These are phyloP conservation scores for Protomyctophum bolini DNA, from an alignment of 2,113 vertebrate species.

Conservation along the genomic window DNA sequence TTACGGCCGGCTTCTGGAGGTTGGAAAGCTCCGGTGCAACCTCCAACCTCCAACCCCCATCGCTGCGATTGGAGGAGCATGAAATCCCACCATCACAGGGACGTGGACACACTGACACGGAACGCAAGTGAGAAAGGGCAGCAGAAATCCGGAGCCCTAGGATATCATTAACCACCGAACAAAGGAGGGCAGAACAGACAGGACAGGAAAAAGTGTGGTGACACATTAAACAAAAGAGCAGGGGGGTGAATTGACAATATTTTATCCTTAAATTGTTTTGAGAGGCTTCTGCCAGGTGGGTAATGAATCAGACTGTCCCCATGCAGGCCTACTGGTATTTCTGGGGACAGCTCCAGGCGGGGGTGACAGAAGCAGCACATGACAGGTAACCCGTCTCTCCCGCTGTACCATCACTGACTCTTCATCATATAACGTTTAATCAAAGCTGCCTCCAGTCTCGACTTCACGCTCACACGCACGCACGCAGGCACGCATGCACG, in stretches of 20 bases:
- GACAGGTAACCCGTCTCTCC: constrained; percentile 69
- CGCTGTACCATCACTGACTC: constrained; percentile 37
- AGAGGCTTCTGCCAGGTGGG: constrained; percentile 69
- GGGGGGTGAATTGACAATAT: constrained; percentile 63
- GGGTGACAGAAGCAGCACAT: constrained; percentile 26
- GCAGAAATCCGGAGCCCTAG: not conserved
- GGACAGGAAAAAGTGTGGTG: constrained; percentile 39
- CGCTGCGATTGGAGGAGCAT: no score
- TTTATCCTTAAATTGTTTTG: constrained; percentile 80
- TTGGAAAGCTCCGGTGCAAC: no score
- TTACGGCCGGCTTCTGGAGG: no score
- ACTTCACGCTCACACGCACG: not conserved
- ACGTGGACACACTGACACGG: no score
- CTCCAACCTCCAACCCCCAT: no score
- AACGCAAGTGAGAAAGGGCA: no score
- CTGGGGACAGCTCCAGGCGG: constrained; percentile 32
- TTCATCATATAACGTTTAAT: constrained; percentile 77
- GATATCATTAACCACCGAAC: constrained; percentile 50
- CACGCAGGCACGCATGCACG: no score
- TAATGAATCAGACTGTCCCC: constrained; percentile 78
- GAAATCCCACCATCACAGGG: no score
- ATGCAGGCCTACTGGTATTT: constrained; percentile 40
- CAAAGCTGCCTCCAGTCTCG: constrained; percentile 59
- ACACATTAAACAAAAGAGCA: constrained; percentile 48
- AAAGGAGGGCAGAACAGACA: constrained; percentile 23